Conservation (phyloP, 2,797 vertebrate genomes). For the Siniperca obscura region DNA sequence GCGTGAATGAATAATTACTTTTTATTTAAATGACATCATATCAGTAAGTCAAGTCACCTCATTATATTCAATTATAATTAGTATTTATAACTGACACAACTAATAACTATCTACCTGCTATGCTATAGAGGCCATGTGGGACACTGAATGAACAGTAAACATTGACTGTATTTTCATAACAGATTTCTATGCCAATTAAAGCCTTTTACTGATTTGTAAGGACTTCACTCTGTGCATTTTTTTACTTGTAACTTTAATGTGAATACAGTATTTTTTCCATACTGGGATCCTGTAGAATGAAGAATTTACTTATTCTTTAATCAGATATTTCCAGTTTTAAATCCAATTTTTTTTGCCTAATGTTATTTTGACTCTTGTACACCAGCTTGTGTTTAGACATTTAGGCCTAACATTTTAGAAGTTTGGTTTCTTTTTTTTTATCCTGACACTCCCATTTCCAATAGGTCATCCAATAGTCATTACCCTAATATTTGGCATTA, state of each 20-base stretch:
- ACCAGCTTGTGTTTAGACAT: background rate
- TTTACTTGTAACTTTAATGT: too few relatives aligned
- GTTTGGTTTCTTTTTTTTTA: background rate
- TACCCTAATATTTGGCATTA: background rate
- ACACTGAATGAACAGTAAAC: too few relatives aligned
- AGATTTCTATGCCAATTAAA: background rate
- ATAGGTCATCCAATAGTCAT: background rate
- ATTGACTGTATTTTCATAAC: background rate
- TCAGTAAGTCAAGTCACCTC: too few relatives aligned
- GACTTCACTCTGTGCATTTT: background rate
- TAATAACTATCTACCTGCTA: too few relatives aligned
- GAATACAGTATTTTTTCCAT: too few relatives aligned
- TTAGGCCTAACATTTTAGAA: background rate
- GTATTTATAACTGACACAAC: too few relatives aligned
- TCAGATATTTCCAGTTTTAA: background rate
- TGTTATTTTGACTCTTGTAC: background rate
- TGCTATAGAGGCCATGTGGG: too few relatives aligned
- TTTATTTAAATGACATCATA: too few relatives aligned
- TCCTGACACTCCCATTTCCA: background rate
- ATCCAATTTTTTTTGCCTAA: background rate
- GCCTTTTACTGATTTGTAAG: background rate
- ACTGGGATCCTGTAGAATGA: too few relatives aligned
- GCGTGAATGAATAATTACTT: too few relatives aligned
- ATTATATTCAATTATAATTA: too few relatives aligned
- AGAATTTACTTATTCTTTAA: background rate